These are phyloP conservation scores for Aurelia sp. DNA, from an alignment of 30 jellyfish, hydroid and myxozoan genomes.

Conservation along the genomic window DNA sequence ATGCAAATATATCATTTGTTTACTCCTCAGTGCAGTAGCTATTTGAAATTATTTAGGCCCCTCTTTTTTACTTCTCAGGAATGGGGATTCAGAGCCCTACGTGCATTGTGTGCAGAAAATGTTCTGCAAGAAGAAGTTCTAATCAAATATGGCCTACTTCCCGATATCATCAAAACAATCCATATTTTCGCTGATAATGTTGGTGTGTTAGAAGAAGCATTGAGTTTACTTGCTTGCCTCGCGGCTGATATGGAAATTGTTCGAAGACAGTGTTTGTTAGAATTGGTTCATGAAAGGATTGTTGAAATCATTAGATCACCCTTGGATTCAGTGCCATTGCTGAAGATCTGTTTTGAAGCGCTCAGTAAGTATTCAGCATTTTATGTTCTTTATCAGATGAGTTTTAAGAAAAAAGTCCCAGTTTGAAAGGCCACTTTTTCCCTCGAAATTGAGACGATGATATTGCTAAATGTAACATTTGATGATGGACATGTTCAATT, in stretches of 20 bases:
- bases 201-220: constrained; percentile 75
- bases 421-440: no score
- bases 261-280: constrained; percentile 78
- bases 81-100: constrained; percentile 92
- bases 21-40: no score
- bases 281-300: constrained; percentile 66
- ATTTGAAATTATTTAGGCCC: no score
- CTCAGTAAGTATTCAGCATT: constrained; percentile 57
- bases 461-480: no score
- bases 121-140: constrained; percentile 82
- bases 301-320: constrained; percentile 51
- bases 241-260: constrained; percentile 89
- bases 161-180: constrained; percentile 60
- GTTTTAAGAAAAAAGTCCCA: no score
- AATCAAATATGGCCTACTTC: constrained; percentile 57
- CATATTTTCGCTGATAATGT: constrained; percentile 25
- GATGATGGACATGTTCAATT: no score
- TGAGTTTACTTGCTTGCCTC: constrained; percentile 85
- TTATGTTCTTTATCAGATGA: neutral
- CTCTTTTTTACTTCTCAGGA: constrained; percentile 39
- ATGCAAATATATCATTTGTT: no score
- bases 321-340: constrained; percentile 41
- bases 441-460: no score
- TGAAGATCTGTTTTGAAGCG: constrained; percentile 83
- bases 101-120: constrained; percentile 83